phyloP scores from a whole-genome alignment of 2,888 invertebrate genomes.

The Pogonocherus hispidulus region DNA sequence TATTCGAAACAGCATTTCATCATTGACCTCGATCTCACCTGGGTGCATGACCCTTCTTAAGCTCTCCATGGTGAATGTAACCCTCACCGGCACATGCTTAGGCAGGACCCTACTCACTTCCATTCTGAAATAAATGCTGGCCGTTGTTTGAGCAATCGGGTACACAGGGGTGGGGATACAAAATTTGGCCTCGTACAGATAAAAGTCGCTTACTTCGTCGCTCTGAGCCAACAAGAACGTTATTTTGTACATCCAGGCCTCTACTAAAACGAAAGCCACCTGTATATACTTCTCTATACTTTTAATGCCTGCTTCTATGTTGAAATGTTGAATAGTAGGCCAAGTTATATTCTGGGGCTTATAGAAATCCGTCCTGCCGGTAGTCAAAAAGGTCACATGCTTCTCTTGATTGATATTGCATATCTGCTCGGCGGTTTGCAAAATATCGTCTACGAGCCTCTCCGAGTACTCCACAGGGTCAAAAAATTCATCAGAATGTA shows the following conservation, averaged over 20 bases:
- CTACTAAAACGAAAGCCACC: neutral
- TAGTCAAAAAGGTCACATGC: neutral
- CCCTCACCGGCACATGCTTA: neutral
- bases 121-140: neutral
- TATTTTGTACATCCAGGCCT: constrained; percentile 3
- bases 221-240: neutral
- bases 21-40: neutral
- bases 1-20: neutral
- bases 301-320: neutral
- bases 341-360: neutral
- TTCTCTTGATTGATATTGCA: neutral
- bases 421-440: neutral
- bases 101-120: neutral
- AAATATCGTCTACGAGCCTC: neutral
- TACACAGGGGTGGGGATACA: neutral
- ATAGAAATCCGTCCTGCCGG: neutral
- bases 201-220: neutral
- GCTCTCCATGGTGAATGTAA: neutral
- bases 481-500: neutral
- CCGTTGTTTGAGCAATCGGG: neutral
- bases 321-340: neutral
- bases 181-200: neutral
- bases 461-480: neutral
- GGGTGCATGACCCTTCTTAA: constrained; percentile 1
- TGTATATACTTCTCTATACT: neutral